Conservation (phyloP, 2,797 vertebrate genomes). For the Hylomyscus alleni region DNA sequence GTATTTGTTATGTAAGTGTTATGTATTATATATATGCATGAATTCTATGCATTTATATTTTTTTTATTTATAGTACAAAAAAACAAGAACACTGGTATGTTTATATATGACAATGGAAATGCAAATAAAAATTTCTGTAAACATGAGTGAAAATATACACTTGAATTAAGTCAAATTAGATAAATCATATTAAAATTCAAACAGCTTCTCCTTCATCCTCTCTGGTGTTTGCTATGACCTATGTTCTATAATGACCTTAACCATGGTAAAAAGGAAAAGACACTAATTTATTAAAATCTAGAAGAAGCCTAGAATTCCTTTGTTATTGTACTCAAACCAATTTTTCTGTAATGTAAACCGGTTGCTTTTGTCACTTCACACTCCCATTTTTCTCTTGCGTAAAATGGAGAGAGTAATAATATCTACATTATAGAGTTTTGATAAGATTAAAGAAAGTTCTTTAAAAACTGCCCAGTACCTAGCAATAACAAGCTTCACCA, state of each 20-base stretch:
- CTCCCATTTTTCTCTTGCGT: not conserved
- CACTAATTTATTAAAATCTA: too few species aligned
- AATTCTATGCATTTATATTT: not conserved
- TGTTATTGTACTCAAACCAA: not conserved
- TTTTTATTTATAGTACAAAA: not conserved
- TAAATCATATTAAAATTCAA: not conserved
- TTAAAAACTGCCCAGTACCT: not conserved
- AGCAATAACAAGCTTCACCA: not conserved
- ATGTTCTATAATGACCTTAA: not conserved
- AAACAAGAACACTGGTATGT: not conserved
- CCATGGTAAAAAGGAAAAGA: not conserved
- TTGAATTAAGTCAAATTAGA: not conserved
- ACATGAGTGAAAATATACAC: not conserved
- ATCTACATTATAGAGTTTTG: not conserved
- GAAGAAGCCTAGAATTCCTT: fast-evolving
- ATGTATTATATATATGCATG: not conserved
- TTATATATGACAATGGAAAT: not conserved
- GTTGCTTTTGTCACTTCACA: not conserved
- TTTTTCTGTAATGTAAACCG: not conserved
- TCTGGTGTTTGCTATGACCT: not conserved
- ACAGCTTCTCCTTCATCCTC: not conserved
- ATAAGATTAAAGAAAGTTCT: not conserved
- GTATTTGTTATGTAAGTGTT: too few species aligned
- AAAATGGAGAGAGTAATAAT: not conserved
- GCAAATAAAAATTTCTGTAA: not conserved